Conservation (phyloP, 2,888 invertebrate species). For the Himalopsyche kuldschensis region DNA sequence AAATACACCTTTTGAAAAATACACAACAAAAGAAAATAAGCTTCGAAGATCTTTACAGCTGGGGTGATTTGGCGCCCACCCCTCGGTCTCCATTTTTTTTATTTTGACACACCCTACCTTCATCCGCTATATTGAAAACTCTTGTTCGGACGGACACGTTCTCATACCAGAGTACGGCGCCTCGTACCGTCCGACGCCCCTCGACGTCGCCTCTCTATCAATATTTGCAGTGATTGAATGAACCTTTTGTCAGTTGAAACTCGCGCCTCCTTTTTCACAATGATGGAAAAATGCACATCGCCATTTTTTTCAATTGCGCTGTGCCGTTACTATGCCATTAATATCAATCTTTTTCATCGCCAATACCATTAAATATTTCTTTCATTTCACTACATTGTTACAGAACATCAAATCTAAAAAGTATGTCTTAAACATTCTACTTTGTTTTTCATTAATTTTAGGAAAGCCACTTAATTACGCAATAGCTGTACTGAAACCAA, state of each 20-base stretch:
- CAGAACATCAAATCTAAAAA: too few species aligned
- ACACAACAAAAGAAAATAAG: constrained; percentile 7
- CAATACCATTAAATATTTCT: not conserved
- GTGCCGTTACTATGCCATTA: not conserved
- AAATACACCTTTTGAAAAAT: not conserved
- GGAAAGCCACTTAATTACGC: too few species aligned
- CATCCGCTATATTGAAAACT: not conserved
- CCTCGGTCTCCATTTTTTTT: not conserved
- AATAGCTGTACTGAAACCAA: too few species aligned
- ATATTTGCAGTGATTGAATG: constrained; percentile 35
- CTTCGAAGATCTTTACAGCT: not conserved
- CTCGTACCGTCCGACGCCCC: not conserved
- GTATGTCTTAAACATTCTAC: too few species aligned
- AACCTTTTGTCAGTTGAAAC: constrained; percentile 33
- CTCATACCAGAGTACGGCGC: not conserved
- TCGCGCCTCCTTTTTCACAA: not conserved
- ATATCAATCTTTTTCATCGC: not conserved
- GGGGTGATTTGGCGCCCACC: not conserved
- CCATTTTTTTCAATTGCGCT: not conserved
- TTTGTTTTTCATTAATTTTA: too few species aligned
- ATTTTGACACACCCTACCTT: not conserved
- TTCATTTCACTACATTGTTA: too few species aligned
- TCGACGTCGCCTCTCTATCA: constrained; percentile 20
- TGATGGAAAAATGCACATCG: constrained; percentile 16
- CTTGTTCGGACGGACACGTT: not conserved